Conservation (phyloP, 2,888 invertebrate species). For the Sipha maydis region DNA sequence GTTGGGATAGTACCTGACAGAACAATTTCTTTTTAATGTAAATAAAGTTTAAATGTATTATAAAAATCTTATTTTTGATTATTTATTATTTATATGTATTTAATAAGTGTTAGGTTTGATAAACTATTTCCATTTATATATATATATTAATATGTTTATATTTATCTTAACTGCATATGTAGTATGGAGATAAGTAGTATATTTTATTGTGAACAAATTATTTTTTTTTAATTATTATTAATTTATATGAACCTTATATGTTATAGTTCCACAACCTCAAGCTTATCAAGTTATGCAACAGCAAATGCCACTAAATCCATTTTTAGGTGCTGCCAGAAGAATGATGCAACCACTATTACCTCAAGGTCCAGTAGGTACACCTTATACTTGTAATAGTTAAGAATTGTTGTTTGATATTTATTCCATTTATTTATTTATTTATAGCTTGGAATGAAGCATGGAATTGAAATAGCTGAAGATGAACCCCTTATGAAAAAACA, state of each 20-base stretch:
- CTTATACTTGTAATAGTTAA: background rate
- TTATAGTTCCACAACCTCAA: constrained; percentile 59
- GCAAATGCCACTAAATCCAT: constrained; percentile 61
- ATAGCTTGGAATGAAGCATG: constrained; percentile 64
- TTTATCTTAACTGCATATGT: no score
- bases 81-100: no score
- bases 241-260: background rate
- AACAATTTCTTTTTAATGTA: no score
- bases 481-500: constrained; percentile 89
- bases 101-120: no score
- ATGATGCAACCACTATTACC: constrained; percentile 57
- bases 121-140: no score
- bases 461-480: constrained; percentile 72
- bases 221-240: background rate
- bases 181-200: no score
- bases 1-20: no score
- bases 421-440: background rate
- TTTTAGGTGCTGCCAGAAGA: constrained; percentile 59
- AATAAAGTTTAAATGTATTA: no score
- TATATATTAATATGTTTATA: no score
- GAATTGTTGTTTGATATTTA: constrained; percentile 24
- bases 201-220: no score
- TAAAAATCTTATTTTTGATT: no score
- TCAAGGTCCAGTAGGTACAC: constrained; percentile 29
- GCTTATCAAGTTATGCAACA: constrained; percentile 63